Base-by-base conservation (phyloP, 2,797 vertebrate species). In the Argentina silus region DNA sequence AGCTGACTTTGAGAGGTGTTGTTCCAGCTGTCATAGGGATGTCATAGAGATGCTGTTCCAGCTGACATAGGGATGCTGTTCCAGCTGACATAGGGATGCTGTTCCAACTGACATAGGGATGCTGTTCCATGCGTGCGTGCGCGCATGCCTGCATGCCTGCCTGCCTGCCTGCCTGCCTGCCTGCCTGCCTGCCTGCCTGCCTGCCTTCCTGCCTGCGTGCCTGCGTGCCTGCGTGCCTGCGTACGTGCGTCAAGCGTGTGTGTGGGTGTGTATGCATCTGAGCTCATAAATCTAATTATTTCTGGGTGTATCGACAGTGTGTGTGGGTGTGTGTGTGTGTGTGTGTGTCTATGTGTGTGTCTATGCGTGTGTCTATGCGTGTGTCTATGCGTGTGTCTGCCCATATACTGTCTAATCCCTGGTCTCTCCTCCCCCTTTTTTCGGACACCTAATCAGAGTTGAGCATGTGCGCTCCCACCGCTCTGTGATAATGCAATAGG, bases 401-500 rank as follows among this genome's bases (percentile, higher is more conserved):
- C 10, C 81, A 14, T 1, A 6, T 47, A 67, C 36, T 11, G 23
- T 14, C 42, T 42, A 72, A 50, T 71, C 81, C 23, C 57, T 63
- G 71, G 45, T 59, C 71, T 44, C 67, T 42, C 56, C 77, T 80
- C 63, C 65, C 53, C 74, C 62, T 80, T 75, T 73, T 60, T n/a
- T n/a, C n/a, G n/a, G 66, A 78, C 67, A 68, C 78, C 64, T 87
- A 79, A 89, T 90, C 80, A 85, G 76, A 19, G 14, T 47, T 78
- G 48, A 79, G 67, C 80, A 79, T 85, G 50, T 23, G 85, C 84
- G 61, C 74, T 82, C 83, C 86, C 60, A 76, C 84, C 76, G 78
- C 77, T 80, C 70, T 79, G 77, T 81, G 80, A 81, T 91, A 92
- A 93, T 90, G 85, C 83, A 90, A 92, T 92, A 91, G 87, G 89